Evolutionary conservation across 2,797 vertebrate species (phyloP).

Genomic region (Myotis vivesi): DNA sequence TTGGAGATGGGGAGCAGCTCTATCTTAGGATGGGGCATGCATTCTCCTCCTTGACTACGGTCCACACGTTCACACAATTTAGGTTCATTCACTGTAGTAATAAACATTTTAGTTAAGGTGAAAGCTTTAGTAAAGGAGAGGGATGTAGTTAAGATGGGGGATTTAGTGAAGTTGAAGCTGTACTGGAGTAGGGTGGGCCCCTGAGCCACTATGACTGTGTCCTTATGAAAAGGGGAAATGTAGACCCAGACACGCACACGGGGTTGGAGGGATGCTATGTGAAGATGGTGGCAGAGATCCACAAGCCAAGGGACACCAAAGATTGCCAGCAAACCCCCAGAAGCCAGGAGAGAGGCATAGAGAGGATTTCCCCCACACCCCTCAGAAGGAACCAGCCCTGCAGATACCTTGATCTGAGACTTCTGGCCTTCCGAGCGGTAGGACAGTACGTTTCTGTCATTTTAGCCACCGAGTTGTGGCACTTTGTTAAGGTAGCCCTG

Average conservation of each 20-base stretch:
- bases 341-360: not conserved
- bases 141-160: not conserved
- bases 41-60: rapidly evolving
- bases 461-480: not conserved
- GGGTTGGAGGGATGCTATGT: not conserved
- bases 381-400: not conserved
- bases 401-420: not conserved
- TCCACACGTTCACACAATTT: not conserved
- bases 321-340: not conserved
- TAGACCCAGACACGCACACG: no score
- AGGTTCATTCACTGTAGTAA: not conserved
- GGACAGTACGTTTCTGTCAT: not conserved
- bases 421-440: not conserved
- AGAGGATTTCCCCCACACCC: rapidly evolving
- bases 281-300: not conserved
- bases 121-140: not conserved
- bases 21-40: no score
- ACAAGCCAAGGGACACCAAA: not conserved
- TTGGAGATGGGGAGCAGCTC: not conserved
- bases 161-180: not conserved
- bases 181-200: not conserved
- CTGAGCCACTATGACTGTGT: not conserved
- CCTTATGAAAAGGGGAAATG: not conserved
- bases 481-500: not conserved
- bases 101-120: not conserved